phyloP scores from a whole-genome alignment of 2,888 invertebrate species.

The Lymantria dispar region DNA sequence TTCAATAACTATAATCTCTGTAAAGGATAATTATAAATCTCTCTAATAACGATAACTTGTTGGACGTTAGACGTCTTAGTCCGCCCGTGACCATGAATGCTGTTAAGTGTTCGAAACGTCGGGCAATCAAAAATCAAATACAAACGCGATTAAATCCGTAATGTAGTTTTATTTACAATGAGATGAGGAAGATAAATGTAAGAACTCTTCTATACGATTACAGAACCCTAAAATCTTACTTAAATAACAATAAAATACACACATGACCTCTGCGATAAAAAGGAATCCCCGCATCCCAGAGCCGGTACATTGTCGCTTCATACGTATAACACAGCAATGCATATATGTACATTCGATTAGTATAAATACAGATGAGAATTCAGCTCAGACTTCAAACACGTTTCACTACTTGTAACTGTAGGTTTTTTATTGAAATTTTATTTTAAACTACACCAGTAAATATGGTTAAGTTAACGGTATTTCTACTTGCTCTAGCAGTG shows the following conservation, averaged over 20 bases:
- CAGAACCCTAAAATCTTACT: background rate
- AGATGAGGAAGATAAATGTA: too few species aligned
- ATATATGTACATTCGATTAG: background rate
- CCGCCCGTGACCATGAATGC: too few species aligned
- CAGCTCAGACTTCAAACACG: background rate
- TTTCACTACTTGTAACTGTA: background rate
- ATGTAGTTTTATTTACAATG: too few species aligned
- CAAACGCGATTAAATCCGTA: too few species aligned
- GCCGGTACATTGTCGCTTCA: background rate
- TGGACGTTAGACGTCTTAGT: too few species aligned
- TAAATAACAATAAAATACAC: background rate
- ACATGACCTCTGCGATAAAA: constrained; percentile 11
- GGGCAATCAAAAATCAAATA: too few species aligned
- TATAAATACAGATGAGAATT: background rate
- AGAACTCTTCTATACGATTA: background rate
- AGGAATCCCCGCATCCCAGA: constrained; percentile 27
- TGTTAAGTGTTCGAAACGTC: too few species aligned
- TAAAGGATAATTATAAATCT: too few species aligned
- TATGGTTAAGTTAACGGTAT: constrained; percentile 2
- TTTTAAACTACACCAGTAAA: background rate
- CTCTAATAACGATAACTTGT: too few species aligned
- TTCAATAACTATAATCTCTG: too few species aligned
- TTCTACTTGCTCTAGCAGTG: background rate
- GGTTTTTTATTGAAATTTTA: too few species aligned
- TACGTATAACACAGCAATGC: background rate